Conservation (phyloP, 2,113 vertebrate species). For the Pseudorasbora parva region DNA sequence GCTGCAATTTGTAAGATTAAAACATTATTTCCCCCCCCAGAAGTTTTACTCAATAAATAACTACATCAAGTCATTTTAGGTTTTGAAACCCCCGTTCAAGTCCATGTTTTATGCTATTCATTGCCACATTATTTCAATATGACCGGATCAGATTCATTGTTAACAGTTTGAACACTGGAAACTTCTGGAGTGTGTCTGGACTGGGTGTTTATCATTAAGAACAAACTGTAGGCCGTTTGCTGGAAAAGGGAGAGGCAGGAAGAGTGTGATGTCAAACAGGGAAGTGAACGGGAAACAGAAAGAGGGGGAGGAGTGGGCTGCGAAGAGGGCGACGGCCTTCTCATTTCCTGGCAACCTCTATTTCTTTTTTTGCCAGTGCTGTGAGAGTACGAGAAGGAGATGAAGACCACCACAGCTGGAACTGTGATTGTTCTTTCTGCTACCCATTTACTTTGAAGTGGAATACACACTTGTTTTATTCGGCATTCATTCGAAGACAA, state of each 20-base stretch:
- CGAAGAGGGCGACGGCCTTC: constrained; percentile 48
- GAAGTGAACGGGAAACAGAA: constrained; percentile 67
- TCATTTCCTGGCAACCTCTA: constrained; percentile 61
- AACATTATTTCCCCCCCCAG: not conserved
- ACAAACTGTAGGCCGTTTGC: constrained; percentile 44
- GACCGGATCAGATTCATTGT: not conserved
- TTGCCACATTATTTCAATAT: not conserved
- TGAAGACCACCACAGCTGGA: constrained; percentile 38
- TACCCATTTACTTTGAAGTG: constrained; percentile 13
- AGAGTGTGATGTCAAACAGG: constrained; percentile 73
- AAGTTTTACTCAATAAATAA: not conserved
- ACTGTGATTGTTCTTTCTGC: constrained; percentile 34
- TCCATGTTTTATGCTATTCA: not conserved
- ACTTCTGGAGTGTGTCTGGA: not conserved
- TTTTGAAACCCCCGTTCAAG: not conserved
- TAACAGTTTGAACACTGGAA: not conserved
- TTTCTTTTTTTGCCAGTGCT: constrained; percentile 33
- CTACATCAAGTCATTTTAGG: not conserved
- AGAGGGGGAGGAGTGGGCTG: constrained; percentile 61
- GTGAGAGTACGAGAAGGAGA: constrained; percentile 38
- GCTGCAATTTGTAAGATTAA: not conserved
- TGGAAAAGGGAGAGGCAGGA: constrained; percentile 61
- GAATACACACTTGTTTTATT: constrained; percentile 3
- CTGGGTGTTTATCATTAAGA: constrained; percentile 43
- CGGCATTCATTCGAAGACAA: not conserved